phyloP scores from a whole-genome alignment of 2,888 invertebrate genomes.

The Himalopsyche kuldschensis region DNA sequence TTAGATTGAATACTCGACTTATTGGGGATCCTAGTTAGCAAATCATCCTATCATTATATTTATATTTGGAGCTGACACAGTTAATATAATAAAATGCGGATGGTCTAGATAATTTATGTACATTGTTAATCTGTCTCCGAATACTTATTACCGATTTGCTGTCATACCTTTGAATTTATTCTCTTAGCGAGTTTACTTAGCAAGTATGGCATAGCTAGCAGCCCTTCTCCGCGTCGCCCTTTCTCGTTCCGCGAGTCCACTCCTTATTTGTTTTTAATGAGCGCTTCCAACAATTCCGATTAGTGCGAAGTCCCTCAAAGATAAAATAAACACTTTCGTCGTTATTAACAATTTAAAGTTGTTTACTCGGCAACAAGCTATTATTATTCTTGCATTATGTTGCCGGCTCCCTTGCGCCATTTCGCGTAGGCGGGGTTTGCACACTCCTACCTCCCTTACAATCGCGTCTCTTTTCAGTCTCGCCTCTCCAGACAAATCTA shows the following conservation, averaged over 20 bases:
- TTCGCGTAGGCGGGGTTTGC: not conserved
- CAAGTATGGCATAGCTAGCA: too few species aligned
- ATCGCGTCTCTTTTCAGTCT: not conserved
- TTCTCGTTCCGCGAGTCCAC: not conserved
- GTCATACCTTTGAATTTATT: too few species aligned
- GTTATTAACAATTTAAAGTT: constrained; percentile 1
- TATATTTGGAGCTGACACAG: too few species aligned
- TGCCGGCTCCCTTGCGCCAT: not conserved
- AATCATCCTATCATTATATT: too few species aligned
- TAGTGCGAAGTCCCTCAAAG: not conserved
- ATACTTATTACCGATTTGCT: too few species aligned
- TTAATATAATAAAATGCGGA: too few species aligned
- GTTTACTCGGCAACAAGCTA: not conserved
- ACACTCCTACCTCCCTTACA: not conserved
- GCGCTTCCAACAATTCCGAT: not conserved
- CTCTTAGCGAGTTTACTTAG: too few species aligned
- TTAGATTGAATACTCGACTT: too few species aligned
- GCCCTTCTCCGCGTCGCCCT: not conserved
- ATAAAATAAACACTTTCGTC: not conserved
- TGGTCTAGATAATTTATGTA: too few species aligned
- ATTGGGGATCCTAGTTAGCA: too few species aligned
- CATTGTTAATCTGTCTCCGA: too few species aligned
- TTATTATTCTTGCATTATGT: constrained; percentile 2
- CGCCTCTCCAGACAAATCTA: constrained; percentile 15
- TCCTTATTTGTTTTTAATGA: not conserved